A percentile compares a stretch with the other conserved stretches of the same genome.
Evolutionary conservation across 2,113 vertebrate genomes (phyloP).

Genomic region (Myotis yumanensis): DNA sequence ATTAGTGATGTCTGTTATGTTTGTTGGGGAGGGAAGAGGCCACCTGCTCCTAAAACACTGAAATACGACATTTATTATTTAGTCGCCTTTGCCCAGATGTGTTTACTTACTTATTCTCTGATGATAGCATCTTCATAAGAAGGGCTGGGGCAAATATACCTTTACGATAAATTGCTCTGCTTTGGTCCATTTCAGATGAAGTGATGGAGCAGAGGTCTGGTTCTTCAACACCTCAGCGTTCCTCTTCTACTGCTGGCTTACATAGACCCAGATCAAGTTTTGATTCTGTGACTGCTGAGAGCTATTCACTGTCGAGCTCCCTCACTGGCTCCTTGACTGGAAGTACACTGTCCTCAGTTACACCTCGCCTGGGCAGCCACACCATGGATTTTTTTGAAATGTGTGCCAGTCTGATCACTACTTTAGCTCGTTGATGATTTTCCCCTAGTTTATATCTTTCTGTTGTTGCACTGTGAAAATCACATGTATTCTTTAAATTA

Average conservation of each 20-base stretch:
- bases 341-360: conserved; percentile 83
- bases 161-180: not conserved
- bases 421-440: conserved; percentile 91
- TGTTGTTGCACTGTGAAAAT: conserved; percentile 74
- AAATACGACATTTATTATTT: not conserved
- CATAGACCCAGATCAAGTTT: conserved; percentile 94
- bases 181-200: conserved; percentile 87
- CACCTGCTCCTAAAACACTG: not conserved
- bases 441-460: conserved; percentile 28
- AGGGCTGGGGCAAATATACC: not conserved
- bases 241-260: conserved; percentile 91
- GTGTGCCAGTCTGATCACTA: conserved; percentile 98
- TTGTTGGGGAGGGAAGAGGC: not conserved
- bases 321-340: conserved; percentile 90
- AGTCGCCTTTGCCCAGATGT: not conserved
- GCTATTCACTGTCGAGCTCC: conserved; percentile 89
- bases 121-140: not conserved
- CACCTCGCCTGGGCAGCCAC: conserved; percentile 94
- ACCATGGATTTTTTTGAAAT: conserved; percentile 99
- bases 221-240: conserved; percentile 95
- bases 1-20: not conserved
- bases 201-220: conserved; percentile 93
- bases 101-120: not conserved
- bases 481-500: conserved; percentile 65
- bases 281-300: conserved; percentile 84